Percentiles rank a stretch among this genome's conserved stretches.
phyloP scores from a whole-genome alignment of 2,113 vertebrate genomes.

The Bettongia penicillata region DNA sequence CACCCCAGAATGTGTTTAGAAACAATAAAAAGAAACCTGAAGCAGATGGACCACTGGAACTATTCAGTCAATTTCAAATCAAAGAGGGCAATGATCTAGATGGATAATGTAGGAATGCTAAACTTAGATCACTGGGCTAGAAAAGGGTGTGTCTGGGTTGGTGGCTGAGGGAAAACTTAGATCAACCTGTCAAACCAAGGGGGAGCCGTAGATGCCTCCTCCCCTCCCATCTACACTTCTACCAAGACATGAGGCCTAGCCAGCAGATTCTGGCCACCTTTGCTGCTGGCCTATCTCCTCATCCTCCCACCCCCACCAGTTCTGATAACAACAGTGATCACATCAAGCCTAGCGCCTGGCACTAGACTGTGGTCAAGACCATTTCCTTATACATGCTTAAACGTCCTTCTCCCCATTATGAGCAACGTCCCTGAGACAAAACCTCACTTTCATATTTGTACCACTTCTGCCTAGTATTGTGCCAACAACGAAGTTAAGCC shows the following conservation, averaged over 20 bases:
- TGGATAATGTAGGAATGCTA: background rate
- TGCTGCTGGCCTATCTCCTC: too few species aligned
- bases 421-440: too few species aligned
- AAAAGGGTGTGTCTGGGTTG: background rate
- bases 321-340: background rate
- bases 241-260: background rate
- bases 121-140: background rate
- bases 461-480: too few species aligned
- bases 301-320: too few species aligned
- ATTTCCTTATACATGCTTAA: background rate
- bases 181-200: background rate
- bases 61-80: slow-evolving; percentile 44
- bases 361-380: background rate
- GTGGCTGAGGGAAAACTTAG: background rate
- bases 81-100: background rate
- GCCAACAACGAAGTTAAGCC: too few species aligned
- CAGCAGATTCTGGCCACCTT: background rate
- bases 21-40: slow-evolving; percentile 21
- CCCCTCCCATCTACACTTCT: too few species aligned
- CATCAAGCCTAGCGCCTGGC: background rate
- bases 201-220: background rate
- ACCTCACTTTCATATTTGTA: too few species aligned
- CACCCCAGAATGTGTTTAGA: background rate
- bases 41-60: background rate
- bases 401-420: too few species aligned